phyloP scores from a whole-genome alignment of 1,140 invertebrate species.

The Pomphorhynchus laevis region DNA sequence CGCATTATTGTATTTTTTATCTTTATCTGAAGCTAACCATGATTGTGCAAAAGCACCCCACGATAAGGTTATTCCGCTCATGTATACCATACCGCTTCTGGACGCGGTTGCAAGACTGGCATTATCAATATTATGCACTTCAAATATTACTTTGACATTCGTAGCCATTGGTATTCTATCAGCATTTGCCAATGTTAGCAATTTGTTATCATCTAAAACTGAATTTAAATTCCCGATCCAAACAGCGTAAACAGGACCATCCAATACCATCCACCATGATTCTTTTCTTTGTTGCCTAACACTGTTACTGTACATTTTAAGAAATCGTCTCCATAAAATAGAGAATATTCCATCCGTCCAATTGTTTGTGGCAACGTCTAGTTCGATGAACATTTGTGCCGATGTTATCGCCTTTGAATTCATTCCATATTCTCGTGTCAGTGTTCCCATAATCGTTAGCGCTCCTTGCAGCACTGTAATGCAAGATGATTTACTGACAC shows the following conservation, averaged over 20 bases:
- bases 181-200: slow-evolving; percentile 55
- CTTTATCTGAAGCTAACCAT: slow-evolving; percentile 33
- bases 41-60: slow-evolving; percentile 19
- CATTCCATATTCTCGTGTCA: slow-evolving; percentile 74
- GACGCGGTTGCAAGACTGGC: slow-evolving; percentile 75
- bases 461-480: slow-evolving; percentile 73
- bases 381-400: slow-evolving; percentile 69
- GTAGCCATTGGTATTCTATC: slow-evolving; percentile 59
- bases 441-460: slow-evolving; percentile 39
- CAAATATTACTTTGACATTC: slow-evolving; percentile 68
- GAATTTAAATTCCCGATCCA: slow-evolving; percentile 23
- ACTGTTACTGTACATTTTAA: slow-evolving; percentile 51
- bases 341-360: slow-evolving; percentile 94
- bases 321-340: slow-evolving; percentile 59
- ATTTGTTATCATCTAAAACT: slow-evolving; percentile 25
- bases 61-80: slow-evolving; percentile 36
- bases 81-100: slow-evolving; percentile 77
- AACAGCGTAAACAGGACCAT: slow-evolving; percentile 21
- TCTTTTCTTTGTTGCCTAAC: slow-evolving; percentile 31
- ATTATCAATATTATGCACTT: slow-evolving; percentile 77
- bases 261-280: slow-evolving; percentile 19
- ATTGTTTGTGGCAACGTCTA: slow-evolving; percentile 78
- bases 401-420: slow-evolving; percentile 87
- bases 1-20: too few species aligned
- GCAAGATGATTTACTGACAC: slow-evolving; percentile 68